A percentile compares a stretch with the other conserved stretches of the same genome.
Evolutionary conservation across 2,888 invertebrate species (phyloP).

Genomic region (Maniola hyperantus): DNA sequence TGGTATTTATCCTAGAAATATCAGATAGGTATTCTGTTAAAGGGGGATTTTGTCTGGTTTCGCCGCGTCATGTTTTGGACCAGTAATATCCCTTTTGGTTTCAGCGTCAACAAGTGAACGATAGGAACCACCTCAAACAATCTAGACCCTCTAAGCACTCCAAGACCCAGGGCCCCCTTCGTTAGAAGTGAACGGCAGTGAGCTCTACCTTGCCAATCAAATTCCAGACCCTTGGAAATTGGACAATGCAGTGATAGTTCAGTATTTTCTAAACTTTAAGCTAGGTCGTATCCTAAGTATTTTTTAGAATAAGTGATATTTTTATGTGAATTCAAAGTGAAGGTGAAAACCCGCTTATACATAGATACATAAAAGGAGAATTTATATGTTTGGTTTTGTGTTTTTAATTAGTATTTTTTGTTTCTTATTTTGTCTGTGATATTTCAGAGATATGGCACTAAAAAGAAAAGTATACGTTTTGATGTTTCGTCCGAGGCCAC

Average conservation of each 20-base stretch:
- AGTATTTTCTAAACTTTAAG: too few species aligned
- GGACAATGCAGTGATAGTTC: neutral
- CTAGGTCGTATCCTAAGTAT: neutral
- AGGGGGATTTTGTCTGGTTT: neutral
- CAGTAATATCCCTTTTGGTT: conserved; percentile 2
- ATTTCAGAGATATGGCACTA: conserved; percentile 66
- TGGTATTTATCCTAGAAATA: too few species aligned
- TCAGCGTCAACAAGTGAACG: neutral
- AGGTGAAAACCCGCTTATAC: neutral
- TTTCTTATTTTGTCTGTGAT: conserved; percentile 24
- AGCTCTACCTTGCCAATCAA: neutral
- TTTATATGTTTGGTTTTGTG: neutral
- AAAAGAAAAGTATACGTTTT: conserved; percentile 76
- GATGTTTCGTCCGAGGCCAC: conserved; percentile 72
- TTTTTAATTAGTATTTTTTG: conserved; percentile 6
- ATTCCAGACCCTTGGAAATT: neutral
- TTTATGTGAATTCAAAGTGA: neutral
- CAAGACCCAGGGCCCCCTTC: neutral
- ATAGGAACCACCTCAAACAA: neutral
- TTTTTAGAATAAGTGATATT: conserved; percentile 3
- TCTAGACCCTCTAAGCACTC: neutral
- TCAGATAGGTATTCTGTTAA: neutral
- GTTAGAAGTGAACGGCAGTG: neutral
- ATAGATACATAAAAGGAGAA: neutral
- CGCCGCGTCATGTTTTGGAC: neutral